phyloP scores from a whole-genome alignment of 92 coral and sea anemone species.

The Umimayanthus kanabou region DNA sequence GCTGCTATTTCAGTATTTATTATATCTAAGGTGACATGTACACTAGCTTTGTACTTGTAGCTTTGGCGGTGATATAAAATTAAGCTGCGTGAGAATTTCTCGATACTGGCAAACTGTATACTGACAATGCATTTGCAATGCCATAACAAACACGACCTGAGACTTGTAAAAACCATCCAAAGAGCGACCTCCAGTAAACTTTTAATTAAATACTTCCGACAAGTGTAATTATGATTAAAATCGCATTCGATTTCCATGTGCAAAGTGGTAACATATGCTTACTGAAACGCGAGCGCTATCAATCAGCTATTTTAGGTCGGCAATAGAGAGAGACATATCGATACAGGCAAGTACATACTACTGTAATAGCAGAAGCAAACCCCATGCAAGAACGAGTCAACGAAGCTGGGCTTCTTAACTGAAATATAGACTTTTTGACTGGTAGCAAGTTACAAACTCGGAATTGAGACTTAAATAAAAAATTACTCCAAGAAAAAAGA shows the following conservation, averaged over 20 bases:
- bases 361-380: no score
- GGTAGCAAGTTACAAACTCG: no score
- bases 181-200: slow-evolving; percentile 30
- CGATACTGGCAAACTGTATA: background rate
- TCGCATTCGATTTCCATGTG: slow-evolving; percentile 4
- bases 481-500: no score
- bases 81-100: background rate
- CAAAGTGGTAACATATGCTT: slow-evolving; percentile 1
- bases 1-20: background rate
- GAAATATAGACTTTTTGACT: no score
- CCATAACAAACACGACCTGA: background rate
- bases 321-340: background rate
- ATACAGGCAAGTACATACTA: background rate
- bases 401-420: no score
- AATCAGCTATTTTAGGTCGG: background rate
- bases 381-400: no score
- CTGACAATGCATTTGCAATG: background rate
- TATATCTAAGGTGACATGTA: background rate
- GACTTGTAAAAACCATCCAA: background rate
- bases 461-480: no score
- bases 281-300: background rate
- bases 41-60: background rate
- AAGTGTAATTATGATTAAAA: slow-evolving; percentile 18
- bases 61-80: background rate
- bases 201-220: slow-evolving; percentile 41